Evolutionary conservation across 2,113 vertebrate species (phyloP), one percentile per base, ranked within the genome.

Genomic region (Erythrolamprus reginae): DNA sequence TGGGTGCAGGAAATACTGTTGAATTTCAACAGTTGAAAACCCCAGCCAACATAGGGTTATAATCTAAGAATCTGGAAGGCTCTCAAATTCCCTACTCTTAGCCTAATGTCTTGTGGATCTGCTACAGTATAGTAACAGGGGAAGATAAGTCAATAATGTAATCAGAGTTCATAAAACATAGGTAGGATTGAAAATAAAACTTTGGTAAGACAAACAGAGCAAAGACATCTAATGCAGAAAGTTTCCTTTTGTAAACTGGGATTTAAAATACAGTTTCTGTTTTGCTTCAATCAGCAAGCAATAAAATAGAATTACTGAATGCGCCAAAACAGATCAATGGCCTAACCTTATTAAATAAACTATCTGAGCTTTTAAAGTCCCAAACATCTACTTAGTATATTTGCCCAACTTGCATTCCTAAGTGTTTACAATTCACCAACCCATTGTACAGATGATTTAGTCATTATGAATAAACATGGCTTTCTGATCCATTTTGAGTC

Each of bases 111-210:
- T 77, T 77, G 33, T 77, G 19, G 33, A 42, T 1, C 70, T 77
- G 70, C 7, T 77, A 70, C 28, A 70, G 28, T 61, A 61, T 10
- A 70, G 61, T 17, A 33, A 33, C n/a, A 17, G 61, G n/a, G 61
- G 28, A 65, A 77, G 7, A 3, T 77, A 77, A 77, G 70, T 77
- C 33, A 77, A 77, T 77, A 77, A 77, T 42, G 88, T 55, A 0
- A 45, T 82, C 89, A 24, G 91, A 92, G 95, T 95, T 93, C 56
- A 42, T 89, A 82, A 87, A 23, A 42, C 56, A 28, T 1, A 70
- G 28, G 51, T 17, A 84, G n/a, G 47, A 51, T 42, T 47, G 58
- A 87, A 56, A 82, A 50, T 26, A 82, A 90, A 90, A 53, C 48
- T 61, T 87, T 93, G 17, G 84, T 89, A 89, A 89, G 45, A n/a